Evolutionary conservation across 2,888 invertebrate genomes (phyloP), one percentile per base, ranked within the genome.

Genomic region (Spisula subtruncata): DNA sequence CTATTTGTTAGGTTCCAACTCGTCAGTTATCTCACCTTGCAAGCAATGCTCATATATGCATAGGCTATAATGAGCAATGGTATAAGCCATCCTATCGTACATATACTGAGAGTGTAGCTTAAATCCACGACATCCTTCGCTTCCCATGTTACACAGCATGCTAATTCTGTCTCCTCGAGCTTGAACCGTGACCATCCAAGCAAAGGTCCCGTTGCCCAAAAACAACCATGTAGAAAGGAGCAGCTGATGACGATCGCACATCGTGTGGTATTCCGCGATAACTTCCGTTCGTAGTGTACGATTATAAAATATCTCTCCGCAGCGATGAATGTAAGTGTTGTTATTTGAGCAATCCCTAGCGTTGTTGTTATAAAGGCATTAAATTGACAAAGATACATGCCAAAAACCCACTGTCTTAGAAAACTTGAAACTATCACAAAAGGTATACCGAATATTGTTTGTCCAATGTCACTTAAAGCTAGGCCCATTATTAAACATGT

Each of bases 101-200:
- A 81, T 16, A 86, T n/a, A 35, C 48, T 48, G 20, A 86, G 41
- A 12, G 80, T 81, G 60, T 86, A 86, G 20, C 81, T 81, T 14
- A 81, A n/a, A 29, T 5, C n/a, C 0, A n/a, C 6, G 1, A 60
- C 12, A 14, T 46, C 51, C 5, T 25, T 46, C 0, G 29, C 54
- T 56, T 86, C 60, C 86, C 86, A 86, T n/a, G 18, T 56, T 4
- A 86, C 80, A 35, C 81, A 80, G n/a, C 86, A 86, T 0, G 81
- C 86, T 20, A 81, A 25, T 54, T 54, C 60, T 20, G 54, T n/a
- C 16, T 35, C 35, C 29, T 86, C 86, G 5, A 81, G 20, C 14
- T 48, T 56, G 56, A 81, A 86, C 5, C 41, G 14, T 0, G 86
- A 86, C 86, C 86, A 86, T 41, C 86, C 86, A 29, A 82, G 10